Percentiles rank a stretch among this genome's conserved stretches.
Conservation (phyloP, 30 jellyfish, hydroid and myxozoan genomes). For the Cassiopea andromeda region DNA sequence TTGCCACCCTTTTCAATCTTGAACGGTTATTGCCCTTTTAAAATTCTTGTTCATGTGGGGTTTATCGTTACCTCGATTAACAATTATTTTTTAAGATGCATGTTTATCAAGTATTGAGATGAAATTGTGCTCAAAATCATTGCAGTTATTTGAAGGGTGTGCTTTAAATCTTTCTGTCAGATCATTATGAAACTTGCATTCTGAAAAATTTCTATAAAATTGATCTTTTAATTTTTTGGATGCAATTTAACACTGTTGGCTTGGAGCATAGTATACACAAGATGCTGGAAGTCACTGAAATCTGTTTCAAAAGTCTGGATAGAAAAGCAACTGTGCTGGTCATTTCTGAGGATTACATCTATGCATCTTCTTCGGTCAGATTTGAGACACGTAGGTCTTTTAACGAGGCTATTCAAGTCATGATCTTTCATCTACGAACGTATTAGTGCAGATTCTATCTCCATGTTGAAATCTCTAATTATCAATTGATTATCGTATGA, state of each 20-base stretch:
- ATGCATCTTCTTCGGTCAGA: constrained; percentile 14
- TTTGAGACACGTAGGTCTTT: constrained; percentile 7
- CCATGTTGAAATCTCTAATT: constrained; percentile 38
- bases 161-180: constrained; percentile 23
- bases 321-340: constrained; percentile 20
- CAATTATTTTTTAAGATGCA: background rate
- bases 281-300: constrained; percentile 16
- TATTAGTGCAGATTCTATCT: background rate
- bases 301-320: constrained; percentile 29
- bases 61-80: constrained; percentile 11
- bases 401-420: constrained; percentile 7
- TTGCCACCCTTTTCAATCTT: constrained; percentile 5
- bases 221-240: background rate
- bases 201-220: constrained; percentile 13
- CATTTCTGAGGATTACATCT: constrained; percentile 18
- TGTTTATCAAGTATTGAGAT: constrained; percentile 2
- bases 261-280: background rate
- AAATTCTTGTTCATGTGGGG: constrained; percentile 8
- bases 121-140: background rate
- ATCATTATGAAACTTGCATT: constrained; percentile 25
- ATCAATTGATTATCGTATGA: constrained; percentile 17
- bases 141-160: constrained; percentile 4
- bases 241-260: background rate
- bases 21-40: constrained; percentile 5
- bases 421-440: background rate